These are phyloP conservation scores for Adineta ricciae DNA, from an alignment of 2,888 invertebrate genomes.

Conservation along the genomic window DNA sequence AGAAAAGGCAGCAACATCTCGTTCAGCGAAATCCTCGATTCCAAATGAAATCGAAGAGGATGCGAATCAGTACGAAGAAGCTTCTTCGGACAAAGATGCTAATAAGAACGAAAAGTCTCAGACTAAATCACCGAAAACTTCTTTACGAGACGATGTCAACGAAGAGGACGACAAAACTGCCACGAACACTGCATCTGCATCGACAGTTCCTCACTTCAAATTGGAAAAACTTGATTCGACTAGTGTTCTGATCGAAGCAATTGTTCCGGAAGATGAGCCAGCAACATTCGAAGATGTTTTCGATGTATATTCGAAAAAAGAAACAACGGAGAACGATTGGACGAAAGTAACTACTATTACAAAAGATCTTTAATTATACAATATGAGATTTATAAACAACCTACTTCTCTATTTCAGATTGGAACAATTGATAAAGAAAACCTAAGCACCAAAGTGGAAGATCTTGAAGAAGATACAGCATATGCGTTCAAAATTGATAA, in stretches of 20 bases:
- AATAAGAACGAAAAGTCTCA: too few relatives aligned
- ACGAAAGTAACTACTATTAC: background rate
- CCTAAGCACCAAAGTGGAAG: background rate
- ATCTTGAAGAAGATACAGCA: constrained; percentile 12
- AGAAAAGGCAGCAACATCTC: background rate
- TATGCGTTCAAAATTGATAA: background rate
- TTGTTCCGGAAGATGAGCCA: background rate
- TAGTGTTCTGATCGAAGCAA: background rate
- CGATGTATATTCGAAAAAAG: constrained; percentile 1
- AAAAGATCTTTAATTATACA: too few relatives aligned
- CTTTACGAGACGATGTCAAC: too few relatives aligned
- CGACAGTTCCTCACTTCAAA: background rate
- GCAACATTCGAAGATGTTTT: background rate
- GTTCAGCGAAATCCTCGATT: too few relatives aligned
- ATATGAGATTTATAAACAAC: background rate
- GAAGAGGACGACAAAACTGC: too few relatives aligned
- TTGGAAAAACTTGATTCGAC: background rate
- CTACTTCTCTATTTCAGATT: background rate
- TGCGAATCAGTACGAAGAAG: too few relatives aligned
- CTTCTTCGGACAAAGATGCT: too few relatives aligned
- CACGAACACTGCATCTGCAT: too few relatives aligned
- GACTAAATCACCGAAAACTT: too few relatives aligned
- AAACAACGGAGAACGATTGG: background rate
- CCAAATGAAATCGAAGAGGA: too few relatives aligned
- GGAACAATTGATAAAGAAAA: background rate